Percentiles rank a stretch among this genome's conserved stretches.
These are phyloP conservation scores for Agrochola lota DNA, from an alignment of 2,888 invertebrate species.

Conservation along the genomic window DNA sequence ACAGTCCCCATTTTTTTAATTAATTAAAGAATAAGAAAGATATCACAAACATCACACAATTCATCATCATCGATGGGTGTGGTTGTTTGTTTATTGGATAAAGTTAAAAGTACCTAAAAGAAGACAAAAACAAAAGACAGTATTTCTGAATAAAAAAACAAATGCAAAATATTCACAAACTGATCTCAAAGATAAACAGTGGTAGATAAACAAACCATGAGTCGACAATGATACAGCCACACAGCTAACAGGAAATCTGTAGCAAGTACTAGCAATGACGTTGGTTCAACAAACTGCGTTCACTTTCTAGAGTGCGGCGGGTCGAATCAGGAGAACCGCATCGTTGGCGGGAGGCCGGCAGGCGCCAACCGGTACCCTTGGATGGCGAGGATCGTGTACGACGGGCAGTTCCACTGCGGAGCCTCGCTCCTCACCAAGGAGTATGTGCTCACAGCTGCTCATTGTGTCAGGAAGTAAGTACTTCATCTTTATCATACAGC, in stretches of 20 bases:
- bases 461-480: constrained; percentile 94
- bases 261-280: constrained; percentile 53
- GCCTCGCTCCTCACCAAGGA: constrained; percentile 95
- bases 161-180: not conserved
- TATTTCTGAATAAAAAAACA: not conserved
- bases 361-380: constrained; percentile 96
- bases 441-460: constrained; percentile 96
- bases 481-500: not conserved
- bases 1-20: too few species aligned
- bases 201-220: constrained; percentile 37
- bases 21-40: too few species aligned
- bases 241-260: constrained; percentile 65
- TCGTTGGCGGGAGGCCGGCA: constrained; percentile 96
- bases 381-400: constrained; percentile 96
- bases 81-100: too few species aligned
- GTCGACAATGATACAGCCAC: constrained; percentile 57
- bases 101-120: too few species aligned
- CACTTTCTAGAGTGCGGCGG: constrained; percentile 93
- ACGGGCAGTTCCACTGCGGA: constrained; percentile 97
- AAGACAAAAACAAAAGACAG: not conserved
- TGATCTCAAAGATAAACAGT: not conserved
- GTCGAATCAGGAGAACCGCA: constrained; percentile 96
- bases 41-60: too few species aligned
- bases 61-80: too few species aligned
- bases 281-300: constrained; percentile 77